Percentiles rank a stretch among this genome's conserved stretches.
Evolutionary conservation across 2,888 invertebrate genomes (phyloP).

Genomic region (Linnaemya vulpina): DNA sequence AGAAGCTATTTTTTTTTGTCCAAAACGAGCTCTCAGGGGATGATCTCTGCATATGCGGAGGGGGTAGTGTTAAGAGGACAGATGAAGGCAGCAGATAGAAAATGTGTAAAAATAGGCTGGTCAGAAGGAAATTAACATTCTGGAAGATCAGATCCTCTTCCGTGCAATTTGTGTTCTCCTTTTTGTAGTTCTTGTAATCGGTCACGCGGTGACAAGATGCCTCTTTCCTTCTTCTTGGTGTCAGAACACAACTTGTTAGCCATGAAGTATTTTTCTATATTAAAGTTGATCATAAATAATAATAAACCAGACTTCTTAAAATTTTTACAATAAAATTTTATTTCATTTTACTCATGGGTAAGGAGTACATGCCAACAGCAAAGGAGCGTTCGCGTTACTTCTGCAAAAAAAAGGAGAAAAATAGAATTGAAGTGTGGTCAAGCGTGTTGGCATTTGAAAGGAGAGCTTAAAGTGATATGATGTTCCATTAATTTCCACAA

Average conservation of each 20-base stretch:
- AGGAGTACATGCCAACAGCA: background rate
- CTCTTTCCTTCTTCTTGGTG: background rate
- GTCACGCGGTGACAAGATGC: background rate
- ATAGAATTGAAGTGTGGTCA: constrained; percentile 2
- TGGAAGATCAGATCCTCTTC: too few species aligned
- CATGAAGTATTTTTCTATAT: background rate
- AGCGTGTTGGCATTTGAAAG: constrained; percentile 32
- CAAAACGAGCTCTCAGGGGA: too few species aligned
- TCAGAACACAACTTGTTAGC: background rate
- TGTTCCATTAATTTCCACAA: constrained; percentile 49
- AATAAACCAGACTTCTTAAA: background rate
- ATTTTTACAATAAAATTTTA: background rate
- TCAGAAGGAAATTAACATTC: too few species aligned
- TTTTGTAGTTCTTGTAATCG: too few species aligned
- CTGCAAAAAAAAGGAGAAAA: background rate
- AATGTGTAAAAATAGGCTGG: too few species aligned
- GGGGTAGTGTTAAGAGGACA: too few species aligned
- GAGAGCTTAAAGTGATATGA: constrained; percentile 52
- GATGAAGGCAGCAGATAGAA: too few species aligned
- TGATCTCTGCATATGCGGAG: too few species aligned
- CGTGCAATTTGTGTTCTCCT: too few species aligned
- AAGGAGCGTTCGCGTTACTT: background rate
- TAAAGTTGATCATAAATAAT: background rate
- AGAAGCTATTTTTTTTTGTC: too few species aligned
- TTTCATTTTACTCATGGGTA: background rate